Evolutionary conservation across 2,888 invertebrate species (phyloP), one percentile per base, ranked within the genome.

Genomic region (Lasioglossum leucozonium): DNA sequence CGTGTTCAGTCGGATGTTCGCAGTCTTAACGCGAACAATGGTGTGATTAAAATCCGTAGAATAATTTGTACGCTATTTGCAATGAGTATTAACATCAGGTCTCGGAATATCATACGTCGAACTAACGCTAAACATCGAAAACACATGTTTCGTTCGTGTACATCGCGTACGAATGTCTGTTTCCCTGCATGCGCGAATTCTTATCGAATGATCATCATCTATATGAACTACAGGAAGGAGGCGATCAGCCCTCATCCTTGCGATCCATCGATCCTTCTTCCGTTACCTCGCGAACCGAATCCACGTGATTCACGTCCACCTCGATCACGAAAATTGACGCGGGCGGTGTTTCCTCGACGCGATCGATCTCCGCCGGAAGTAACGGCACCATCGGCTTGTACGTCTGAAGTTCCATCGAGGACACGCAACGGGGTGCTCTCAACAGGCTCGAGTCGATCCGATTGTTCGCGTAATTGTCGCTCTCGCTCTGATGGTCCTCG

Each of bases 311-410:
- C 2, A 93, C 91, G 40, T 93, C 93, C 3, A 91, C 93, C 40
- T 93, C 92, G 67, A 93, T 93, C 1, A 93, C 90, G 71, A 92
- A 91, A 40, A 91, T 91, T n/a, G 93, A 91, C 16, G 91, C 91
- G 0, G 91, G 87, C 8, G 90, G 89, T 1, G 88, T 65, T 77
- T 79, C 80, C 16, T 86, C 81, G 22, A 82, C 26, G 26, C 65
- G 76, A 72, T 87, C 81, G 3, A 84, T 81, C 71, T 91, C 90
- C 13, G 81, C 84, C 37, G 84, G 84, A 34, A 88, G 77, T 2
- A 88, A 80, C 8, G 87, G 87, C 37, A 82, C 81, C 58, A 91
- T 72, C 2, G 90, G 84, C 30, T 84, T 90, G 77, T 91, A 91
- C 13, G 82, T 91, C 42, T 88, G 89, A 4, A 93, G 79, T 72